phyloP scores from a whole-genome alignment of 2,113 vertebrate genomes.

The Galbula dea region DNA sequence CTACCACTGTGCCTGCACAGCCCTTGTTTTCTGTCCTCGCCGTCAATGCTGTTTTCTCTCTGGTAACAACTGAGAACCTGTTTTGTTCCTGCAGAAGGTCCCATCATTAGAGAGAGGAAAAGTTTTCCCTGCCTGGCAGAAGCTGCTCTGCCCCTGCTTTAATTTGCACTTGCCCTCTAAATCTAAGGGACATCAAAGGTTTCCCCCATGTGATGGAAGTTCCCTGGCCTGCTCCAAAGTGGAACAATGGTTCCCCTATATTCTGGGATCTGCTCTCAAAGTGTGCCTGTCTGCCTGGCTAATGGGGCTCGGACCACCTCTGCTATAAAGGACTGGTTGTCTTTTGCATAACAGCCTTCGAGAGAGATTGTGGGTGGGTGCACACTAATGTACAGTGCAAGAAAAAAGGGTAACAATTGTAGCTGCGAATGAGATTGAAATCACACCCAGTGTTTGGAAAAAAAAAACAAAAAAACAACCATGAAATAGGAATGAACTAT shows the following conservation, averaged over 20 bases:
- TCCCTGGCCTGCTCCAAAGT: not conserved
- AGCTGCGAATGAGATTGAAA: not conserved
- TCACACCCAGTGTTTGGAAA: not conserved
- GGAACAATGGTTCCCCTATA: conserved; percentile 35
- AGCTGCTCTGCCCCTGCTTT: not conserved
- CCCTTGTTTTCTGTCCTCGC: not conserved
- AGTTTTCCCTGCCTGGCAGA: not conserved
- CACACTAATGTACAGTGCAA: not conserved
- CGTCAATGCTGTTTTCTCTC: not conserved
- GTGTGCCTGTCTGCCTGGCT: not conserved
- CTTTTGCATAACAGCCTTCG: not conserved
- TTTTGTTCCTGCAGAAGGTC: not conserved
- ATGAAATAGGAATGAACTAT: not conserved
- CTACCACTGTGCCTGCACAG: not conserved
- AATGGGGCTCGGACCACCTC: not conserved
- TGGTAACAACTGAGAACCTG: not conserved
- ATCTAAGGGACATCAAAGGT: not conserved
- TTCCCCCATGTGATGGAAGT: not conserved
- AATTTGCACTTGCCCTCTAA: not conserved
- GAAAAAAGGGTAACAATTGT: not conserved
- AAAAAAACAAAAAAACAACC: not conserved
- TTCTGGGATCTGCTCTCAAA: not conserved
- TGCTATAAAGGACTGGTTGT: conserved; percentile 34
- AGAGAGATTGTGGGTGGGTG: not conserved
- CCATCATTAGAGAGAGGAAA: not conserved